Evolutionary conservation across 2,797 vertebrate genomes (phyloP).

Genomic region (Salarias fasciatus): DNA sequence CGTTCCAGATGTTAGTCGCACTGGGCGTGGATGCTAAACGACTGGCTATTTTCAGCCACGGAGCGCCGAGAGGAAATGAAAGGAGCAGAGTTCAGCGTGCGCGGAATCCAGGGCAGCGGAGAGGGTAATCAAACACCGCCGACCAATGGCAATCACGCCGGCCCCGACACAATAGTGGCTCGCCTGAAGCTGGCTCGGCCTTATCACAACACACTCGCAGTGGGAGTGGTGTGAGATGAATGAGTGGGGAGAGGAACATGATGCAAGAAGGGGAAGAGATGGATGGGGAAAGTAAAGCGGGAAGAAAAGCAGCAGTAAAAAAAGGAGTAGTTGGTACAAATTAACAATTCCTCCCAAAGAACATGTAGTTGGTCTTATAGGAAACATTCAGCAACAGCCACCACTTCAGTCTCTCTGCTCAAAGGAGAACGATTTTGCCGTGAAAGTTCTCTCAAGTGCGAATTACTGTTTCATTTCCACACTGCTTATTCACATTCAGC

Average conservation of each 20-base stretch:
- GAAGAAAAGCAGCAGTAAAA: constrained; percentile 42
- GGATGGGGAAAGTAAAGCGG: constrained; percentile 37
- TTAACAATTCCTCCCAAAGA: constrained; percentile 20
- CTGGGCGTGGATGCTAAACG: constrained; percentile 69
- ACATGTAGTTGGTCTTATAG: neutral
- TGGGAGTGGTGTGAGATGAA: constrained; percentile 63
- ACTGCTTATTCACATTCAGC: constrained; percentile 35
- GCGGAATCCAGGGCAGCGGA: constrained; percentile 44
- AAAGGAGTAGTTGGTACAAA: constrained; percentile 57
- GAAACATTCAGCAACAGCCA: neutral
- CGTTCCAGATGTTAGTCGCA: constrained; percentile 65
- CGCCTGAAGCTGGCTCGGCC: constrained; percentile 47
- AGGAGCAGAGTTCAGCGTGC: constrained; percentile 65
- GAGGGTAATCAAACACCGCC: constrained; percentile 66
- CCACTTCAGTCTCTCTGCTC: neutral
- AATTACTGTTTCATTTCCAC: constrained; percentile 1
- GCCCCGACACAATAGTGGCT: constrained; percentile 56
- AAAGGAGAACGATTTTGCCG: no score
- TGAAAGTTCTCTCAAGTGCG: no score
- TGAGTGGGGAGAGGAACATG: constrained; percentile 42
- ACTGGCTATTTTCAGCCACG: constrained; percentile 73
- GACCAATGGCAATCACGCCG: constrained; percentile 57
- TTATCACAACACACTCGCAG: constrained; percentile 66
- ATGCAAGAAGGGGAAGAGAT: constrained; percentile 44
- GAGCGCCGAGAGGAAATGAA: constrained; percentile 68